Conservation (phyloP, 2,113 vertebrate species). For the Dipodomys stephensi region DNA sequence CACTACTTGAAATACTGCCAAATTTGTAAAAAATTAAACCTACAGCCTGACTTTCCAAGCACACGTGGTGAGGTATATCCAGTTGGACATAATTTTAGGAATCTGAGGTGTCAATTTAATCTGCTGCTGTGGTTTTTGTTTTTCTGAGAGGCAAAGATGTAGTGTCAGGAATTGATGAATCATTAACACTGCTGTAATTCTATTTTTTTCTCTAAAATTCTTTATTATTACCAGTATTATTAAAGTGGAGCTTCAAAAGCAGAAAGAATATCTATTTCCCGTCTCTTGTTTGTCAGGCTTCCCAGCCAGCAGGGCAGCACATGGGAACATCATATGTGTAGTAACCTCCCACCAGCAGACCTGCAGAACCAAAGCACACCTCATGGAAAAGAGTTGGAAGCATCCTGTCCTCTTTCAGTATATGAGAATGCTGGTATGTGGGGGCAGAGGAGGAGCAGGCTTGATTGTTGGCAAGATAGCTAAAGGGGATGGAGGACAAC, state of each 20-base stretch:
- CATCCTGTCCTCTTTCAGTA: constrained; percentile 75
- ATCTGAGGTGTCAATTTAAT: not conserved
- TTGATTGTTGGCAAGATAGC: constrained; percentile 82
- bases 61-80: not conserved
- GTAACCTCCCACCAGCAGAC: constrained; percentile 79
- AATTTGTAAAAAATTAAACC: constrained; percentile 11
- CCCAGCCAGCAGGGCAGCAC: constrained; percentile 68
- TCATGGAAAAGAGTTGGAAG: constrained; percentile 81
- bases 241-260: constrained; percentile 73
- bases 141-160: constrained; percentile 27
- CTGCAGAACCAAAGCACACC: constrained; percentile 79
- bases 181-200: constrained; percentile 47
- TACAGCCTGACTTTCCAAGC: constrained; percentile 40
- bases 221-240: constrained; percentile 43
- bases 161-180: not conserved
- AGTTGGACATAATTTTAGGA: not conserved
- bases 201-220: constrained; percentile 54
- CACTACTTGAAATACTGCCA: constrained; percentile 52
- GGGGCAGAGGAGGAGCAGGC: constrained; percentile 70
- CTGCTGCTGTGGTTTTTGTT: not conserved
- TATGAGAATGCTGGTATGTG: constrained; percentile 62
- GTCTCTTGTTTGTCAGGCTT: constrained; percentile 75
- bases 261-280: constrained; percentile 62
- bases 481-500: constrained; percentile 84
- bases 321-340: constrained; percentile 74